Base-by-base conservation (phyloP, 2,113 vertebrate species). In the Natator depressus region DNA sequence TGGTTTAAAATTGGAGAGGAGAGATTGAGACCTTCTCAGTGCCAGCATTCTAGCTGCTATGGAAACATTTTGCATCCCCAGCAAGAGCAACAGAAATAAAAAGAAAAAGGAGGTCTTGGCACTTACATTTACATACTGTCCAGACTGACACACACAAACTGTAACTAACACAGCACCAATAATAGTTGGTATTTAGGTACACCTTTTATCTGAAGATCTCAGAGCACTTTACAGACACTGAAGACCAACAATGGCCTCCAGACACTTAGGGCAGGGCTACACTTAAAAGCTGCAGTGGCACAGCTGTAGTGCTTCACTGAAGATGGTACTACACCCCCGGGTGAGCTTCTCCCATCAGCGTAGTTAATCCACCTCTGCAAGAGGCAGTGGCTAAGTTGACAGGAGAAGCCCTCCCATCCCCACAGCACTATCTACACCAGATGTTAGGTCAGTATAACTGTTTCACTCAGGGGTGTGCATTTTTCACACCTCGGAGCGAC, bases 61-160 rank as follows among this genome's bases (percentile, higher is more conserved):
- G 38, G 62, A 47, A 49, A 75, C 17, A 50, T 57, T 91, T 57
- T 78, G 24, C 75, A 78, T 78, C 75, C 24, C 27, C 2, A 81
- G 53, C 80, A 91, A n/a, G 57, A 83, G 53, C 75, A 85, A 51
- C 8, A 50, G 20, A 51, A 82, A 46, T 22, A 46, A 51, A 46
- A 50, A 25, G 19, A 1, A 0, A 11, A 88, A 46, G 35, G 49
- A 51, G 1, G 29, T 19, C 20, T 16, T 4, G 35, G 54, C 0
- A n/a, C 5, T 1, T 42, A 24, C 79, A 31, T 25, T 88, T 42
- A 53, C 24, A 31, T 17, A 31, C 29, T 25, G 8, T 35, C 29
- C 17, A 75, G 72, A 82, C 46, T 55, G 42, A 47, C 6, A 78
- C 46, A 76, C 72, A 46, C 42, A 27, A 47, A 76, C 12, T 42